Conservation (phyloP, 2,888 invertebrate genomes). For the Orthosia gracilis region DNA sequence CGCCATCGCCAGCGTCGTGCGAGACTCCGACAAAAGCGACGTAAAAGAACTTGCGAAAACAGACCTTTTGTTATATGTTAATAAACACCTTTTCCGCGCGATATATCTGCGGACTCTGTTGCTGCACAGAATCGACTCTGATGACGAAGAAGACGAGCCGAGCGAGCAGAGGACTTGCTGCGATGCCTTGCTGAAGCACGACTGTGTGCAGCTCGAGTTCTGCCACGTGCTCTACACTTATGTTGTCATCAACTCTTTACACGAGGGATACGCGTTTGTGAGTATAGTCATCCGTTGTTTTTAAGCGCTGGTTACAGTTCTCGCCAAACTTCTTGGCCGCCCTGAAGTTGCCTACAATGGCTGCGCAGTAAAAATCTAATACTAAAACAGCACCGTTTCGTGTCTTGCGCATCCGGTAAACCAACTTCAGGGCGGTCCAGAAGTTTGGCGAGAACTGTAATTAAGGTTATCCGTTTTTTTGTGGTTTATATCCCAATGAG, state of each 20-base stretch:
- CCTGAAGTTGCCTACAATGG: too few species aligned
- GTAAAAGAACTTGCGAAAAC: conserved; percentile 64
- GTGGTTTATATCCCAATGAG: background rate
- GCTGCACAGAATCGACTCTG: conserved; percentile 51
- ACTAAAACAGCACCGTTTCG: too few species aligned
- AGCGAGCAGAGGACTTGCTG: conserved; percentile 62
- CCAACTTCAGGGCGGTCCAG: too few species aligned
- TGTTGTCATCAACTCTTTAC: conserved; percentile 71
- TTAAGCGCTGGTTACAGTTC: background rate
- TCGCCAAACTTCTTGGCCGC: too few species aligned
- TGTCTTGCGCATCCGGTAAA: too few species aligned
- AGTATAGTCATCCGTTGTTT: conserved; percentile 66
- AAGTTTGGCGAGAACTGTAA: too few species aligned
- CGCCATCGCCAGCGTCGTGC: conserved; percentile 59
- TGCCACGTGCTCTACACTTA: conserved; percentile 71
- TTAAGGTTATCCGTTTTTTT: too few species aligned
- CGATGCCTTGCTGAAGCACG: conserved; percentile 63
- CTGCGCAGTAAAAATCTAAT: too few species aligned
- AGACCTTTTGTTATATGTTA: conserved; percentile 66
- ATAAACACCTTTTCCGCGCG: conserved; percentile 71
- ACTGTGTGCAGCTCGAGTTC: conserved; percentile 66
- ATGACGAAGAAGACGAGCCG: conserved; percentile 58
- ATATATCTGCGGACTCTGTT: conserved; percentile 71
- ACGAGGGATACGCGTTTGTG: conserved; percentile 80
- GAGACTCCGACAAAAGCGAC: conserved; percentile 45